phyloP scores from a whole-genome alignment of 2,888 invertebrate genomes.

The Ceriagrion tenellum region DNA sequence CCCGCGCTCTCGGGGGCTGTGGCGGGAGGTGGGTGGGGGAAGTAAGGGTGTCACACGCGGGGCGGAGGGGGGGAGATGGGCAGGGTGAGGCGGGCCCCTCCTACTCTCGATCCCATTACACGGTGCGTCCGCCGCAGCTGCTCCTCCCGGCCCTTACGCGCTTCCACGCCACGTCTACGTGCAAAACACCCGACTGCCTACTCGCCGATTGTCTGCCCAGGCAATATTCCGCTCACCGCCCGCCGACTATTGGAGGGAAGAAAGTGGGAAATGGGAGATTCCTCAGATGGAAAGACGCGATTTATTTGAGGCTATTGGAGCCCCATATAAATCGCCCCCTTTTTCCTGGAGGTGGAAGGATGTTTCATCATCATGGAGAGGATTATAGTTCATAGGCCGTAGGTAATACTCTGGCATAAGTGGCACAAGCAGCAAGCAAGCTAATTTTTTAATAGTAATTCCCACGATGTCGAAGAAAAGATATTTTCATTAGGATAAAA shows the following conservation, averaged over 20 bases:
- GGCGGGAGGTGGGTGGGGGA: not conserved
- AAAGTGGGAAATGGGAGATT: not conserved
- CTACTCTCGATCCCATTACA: not conserved
- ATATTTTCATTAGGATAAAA: too few relatives aligned
- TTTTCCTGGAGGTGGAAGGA: too few relatives aligned
- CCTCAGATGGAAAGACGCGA: not conserved
- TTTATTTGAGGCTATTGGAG: too few relatives aligned
- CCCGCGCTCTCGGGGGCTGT: too few relatives aligned
- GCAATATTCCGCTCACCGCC: not conserved
- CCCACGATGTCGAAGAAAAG: too few relatives aligned
- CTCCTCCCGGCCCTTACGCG: not conserved
- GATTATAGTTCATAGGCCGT: too few relatives aligned
- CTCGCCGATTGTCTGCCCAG: not conserved
- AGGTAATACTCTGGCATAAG: too few relatives aligned
- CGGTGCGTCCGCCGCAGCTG: slow-evolving; percentile 37
- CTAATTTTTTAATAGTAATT: too few relatives aligned
- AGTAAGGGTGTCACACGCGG: not conserved
- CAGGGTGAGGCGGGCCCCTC: not conserved
- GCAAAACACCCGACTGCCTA: not conserved
- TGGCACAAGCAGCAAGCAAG: too few relatives aligned
- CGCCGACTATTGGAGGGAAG: not conserved
- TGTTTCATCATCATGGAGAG: too few relatives aligned
- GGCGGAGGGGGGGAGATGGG: not conserved
- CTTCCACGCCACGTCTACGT: not conserved
- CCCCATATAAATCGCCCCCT: not conserved